A percentile compares a stretch with the other conserved stretches of the same genome.
Evolutionary conservation across 2,888 invertebrate species (phyloP).

Genomic region (Stomorhina lunata): DNA sequence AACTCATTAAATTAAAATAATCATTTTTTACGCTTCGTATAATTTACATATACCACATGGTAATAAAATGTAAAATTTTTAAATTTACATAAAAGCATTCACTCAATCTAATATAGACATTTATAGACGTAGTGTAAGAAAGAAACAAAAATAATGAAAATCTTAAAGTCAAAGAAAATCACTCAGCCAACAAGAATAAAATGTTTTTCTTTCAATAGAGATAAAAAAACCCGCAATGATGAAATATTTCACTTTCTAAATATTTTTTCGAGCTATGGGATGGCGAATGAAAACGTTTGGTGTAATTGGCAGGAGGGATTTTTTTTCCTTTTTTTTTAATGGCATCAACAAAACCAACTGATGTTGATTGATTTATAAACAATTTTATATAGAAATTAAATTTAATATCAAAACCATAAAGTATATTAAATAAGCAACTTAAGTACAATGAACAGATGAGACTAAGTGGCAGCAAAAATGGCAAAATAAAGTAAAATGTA

Average conservation of each 20-base stretch:
- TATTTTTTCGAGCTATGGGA: not conserved
- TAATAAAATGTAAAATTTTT: not conserved
- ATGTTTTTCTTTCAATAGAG: not conserved
- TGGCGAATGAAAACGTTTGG: not conserved
- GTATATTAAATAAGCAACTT: slow-evolving; percentile 31
- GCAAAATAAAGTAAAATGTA: too few relatives aligned
- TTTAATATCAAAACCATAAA: slow-evolving; percentile 28
- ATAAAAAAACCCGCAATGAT: not conserved
- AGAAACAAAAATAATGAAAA: not conserved
- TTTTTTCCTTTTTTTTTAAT: not conserved
- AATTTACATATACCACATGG: not conserved
- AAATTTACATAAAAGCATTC: not conserved
- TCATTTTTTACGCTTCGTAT: not conserved
- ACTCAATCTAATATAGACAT: not conserved
- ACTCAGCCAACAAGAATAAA: not conserved
- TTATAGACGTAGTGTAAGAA: too few relatives aligned
- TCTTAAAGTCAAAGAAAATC: not conserved
- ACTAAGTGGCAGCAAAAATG: slow-evolving; percentile 36
- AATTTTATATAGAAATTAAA: slow-evolving; percentile 38
- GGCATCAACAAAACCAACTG: slow-evolving; percentile 1
- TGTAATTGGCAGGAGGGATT: not conserved
- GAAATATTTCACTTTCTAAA: not conserved
- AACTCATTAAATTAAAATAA: not conserved
- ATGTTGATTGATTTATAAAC: slow-evolving; percentile 61
- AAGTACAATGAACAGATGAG: slow-evolving; percentile 44